Conservation (phyloP, 2,797 vertebrate genomes). For the Rhincodon typus region DNA sequence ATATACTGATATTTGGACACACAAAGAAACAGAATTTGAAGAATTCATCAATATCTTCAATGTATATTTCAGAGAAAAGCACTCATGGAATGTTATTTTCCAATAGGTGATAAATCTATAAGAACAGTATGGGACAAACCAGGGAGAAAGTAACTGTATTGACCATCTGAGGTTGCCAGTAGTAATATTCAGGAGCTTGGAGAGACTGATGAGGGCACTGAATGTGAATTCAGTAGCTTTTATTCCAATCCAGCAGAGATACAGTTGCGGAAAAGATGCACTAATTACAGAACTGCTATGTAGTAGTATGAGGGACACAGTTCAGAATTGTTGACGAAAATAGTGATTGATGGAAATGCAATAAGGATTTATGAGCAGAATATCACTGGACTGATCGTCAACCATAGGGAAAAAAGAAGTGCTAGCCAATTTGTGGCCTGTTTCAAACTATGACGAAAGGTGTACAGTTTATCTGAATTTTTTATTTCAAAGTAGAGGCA, state of each 20-base stretch:
- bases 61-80: background rate
- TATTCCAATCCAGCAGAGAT: background rate
- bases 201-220: background rate
- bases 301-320: background rate
- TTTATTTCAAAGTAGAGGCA: no score
- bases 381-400: background rate
- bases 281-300: background rate
- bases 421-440: background rate
- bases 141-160: background rate
- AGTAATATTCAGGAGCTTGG: background rate
- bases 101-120: background rate
- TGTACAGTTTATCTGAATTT: no score
- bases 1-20: no score
- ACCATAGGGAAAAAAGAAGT: background rate
- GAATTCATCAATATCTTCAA: background rate
- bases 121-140: background rate
- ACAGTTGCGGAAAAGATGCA: background rate
- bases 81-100: background rate
- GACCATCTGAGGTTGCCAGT: background rate
- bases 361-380: background rate
- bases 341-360: background rate
- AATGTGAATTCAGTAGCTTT: background rate
- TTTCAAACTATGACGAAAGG: background rate
- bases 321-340: background rate
- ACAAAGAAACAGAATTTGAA: no score